These are phyloP conservation scores for Drosophila fungiperda DNA, from an alignment of 2,888 invertebrate genomes.

Conservation along the genomic window DNA sequence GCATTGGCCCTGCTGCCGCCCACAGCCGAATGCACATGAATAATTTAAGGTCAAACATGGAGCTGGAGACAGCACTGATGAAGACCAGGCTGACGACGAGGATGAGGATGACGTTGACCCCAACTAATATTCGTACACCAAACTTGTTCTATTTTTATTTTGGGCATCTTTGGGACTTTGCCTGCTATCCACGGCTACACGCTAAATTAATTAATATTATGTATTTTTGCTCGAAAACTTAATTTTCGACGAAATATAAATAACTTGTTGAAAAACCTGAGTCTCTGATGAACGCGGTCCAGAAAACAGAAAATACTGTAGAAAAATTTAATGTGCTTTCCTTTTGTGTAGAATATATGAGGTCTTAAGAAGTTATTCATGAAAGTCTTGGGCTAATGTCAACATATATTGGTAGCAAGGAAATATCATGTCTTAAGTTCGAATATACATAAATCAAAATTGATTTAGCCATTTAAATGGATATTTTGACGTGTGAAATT, in stretches of 20 bases:
- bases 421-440: not conserved
- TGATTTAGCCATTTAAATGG: not conserved
- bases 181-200: constrained; percentile 23
- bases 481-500: not conserved
- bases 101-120: constrained; percentile 25
- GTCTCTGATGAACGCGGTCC: not conserved
- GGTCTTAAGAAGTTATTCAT: not conserved
- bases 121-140: constrained; percentile 13
- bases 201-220: constrained; percentile 48
- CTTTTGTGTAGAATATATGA: not conserved
- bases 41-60: constrained; percentile 56
- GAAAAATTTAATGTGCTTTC: not conserved
- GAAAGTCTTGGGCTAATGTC: not conserved
- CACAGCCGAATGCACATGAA: constrained; percentile 58
- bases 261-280: constrained; percentile 33
- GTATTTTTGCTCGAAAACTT: constrained; percentile 35
- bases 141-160: constrained; percentile 8
- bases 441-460: not conserved
- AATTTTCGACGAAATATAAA: constrained; percentile 41
- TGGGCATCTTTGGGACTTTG: constrained; percentile 35
- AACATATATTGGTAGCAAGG: not conserved
- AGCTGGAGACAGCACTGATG: constrained; percentile 23
- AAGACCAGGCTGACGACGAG: constrained; percentile 3
- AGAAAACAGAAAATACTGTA: constrained; percentile 8
- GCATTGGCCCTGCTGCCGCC: constrained; percentile 29